Conservation (phyloP, 1,140 invertebrate species). For the Zaprionus taronus region DNA sequence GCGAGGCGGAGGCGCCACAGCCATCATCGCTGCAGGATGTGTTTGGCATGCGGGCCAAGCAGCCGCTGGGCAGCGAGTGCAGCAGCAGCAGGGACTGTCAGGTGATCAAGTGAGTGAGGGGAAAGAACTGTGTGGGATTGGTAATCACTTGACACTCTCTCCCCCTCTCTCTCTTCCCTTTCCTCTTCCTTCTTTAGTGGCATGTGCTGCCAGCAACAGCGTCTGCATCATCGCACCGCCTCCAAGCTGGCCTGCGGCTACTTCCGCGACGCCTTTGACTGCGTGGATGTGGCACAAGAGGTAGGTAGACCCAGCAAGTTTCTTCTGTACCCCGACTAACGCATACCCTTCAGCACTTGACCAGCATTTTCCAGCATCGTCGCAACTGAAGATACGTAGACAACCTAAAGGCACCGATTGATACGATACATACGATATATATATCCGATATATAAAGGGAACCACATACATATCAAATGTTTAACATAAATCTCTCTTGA, state of each 20-base stretch:
- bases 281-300: conserved; percentile 88
- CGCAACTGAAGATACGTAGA: conserved; percentile 33
- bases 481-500: conserved; percentile 51
- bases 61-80: conserved; percentile 94
- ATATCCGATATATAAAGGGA: conserved; percentile 25
- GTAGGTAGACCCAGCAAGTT: conserved; percentile 18
- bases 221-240: conserved; percentile 91
- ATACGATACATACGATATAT: conserved; percentile 19
- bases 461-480: conserved; percentile 56
- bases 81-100: conserved; percentile 93
- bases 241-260: conserved; percentile 93
- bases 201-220: conserved; percentile 94
- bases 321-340: too few relatives aligned
- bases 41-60: conserved; percentile 77
- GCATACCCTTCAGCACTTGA: conserved; percentile 13
- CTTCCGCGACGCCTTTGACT: conserved; percentile 95
- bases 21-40: conserved; percentile 42
- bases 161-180: neutral
- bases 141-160: neutral
- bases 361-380: conserved; percentile 43
- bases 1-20: conserved; percentile 85
- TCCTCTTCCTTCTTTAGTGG: conserved; percentile 85
- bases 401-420: conserved; percentile 33
- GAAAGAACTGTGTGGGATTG: neutral
- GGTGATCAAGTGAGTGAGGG: conserved; percentile 86